Conservation (phyloP, 2,888 invertebrate species). For the Polyploca ridens region DNA sequence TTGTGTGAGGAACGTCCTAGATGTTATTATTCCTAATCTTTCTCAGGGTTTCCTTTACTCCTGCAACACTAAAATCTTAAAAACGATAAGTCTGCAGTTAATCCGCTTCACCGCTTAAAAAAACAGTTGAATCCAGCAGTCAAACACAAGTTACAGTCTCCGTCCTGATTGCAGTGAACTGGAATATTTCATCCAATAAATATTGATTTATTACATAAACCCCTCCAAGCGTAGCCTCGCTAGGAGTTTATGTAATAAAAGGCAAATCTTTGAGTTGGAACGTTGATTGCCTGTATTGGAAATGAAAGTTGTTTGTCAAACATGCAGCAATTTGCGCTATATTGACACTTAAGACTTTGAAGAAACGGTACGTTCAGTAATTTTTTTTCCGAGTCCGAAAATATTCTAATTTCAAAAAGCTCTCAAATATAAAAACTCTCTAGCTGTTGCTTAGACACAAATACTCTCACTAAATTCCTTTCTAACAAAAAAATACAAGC, state of each 20-base stretch:
- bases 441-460: too few species aligned
- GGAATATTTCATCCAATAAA: conserved; percentile 13
- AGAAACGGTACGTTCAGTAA: background rate
- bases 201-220: conserved; percentile 17
- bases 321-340: background rate
- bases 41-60: too few species aligned
- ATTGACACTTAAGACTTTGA: background rate
- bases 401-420: too few species aligned
- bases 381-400: too few species aligned
- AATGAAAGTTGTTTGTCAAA: background rate
- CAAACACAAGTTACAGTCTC: background rate
- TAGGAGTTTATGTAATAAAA: background rate
- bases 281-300: conserved; percentile 8
- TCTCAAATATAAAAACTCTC: too few species aligned
- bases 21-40: too few species aligned
- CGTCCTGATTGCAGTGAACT: conserved; percentile 10
- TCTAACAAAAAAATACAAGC: too few species aligned
- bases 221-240: background rate
- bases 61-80: background rate
- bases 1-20: too few species aligned
- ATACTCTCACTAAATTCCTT: too few species aligned
- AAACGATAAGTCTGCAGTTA: background rate
- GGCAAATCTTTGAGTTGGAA: conserved; percentile 8
- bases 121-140: background rate
- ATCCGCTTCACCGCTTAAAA: background rate